phyloP scores from a whole-genome alignment of 1,140 invertebrate genomes.

The Chionoecetes opilio region DNA sequence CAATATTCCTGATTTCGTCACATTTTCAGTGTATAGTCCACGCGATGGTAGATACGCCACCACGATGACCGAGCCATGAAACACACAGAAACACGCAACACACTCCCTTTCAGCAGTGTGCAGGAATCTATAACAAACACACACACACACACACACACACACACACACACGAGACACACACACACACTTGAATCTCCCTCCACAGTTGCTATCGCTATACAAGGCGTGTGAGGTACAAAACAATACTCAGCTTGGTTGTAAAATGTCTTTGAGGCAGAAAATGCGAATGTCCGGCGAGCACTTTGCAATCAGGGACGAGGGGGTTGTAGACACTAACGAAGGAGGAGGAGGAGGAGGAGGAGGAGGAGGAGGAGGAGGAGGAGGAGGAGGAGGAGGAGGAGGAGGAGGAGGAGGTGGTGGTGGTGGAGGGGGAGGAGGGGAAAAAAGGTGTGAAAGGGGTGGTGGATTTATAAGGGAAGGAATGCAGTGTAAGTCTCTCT shows the following conservation, averaged over 20 bases:
- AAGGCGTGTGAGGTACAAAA: not conserved
- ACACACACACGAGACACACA: not conserved
- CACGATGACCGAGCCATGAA: no score
- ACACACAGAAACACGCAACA: no score
- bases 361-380: not conserved
- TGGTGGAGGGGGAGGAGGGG: constrained; percentile 10
- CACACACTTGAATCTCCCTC: not conserved
- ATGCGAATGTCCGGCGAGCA: not conserved
- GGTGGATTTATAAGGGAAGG: no score
- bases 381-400: not conserved
- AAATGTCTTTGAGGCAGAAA: not conserved
- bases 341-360: not conserved
- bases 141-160: not conserved
- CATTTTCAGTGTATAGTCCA: no score
- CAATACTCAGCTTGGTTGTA: not conserved
- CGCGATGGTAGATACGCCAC: no score
- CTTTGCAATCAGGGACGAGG: not conserved
- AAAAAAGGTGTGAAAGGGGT: not conserved
- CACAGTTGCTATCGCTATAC: not conserved
- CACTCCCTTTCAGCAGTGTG: no score
- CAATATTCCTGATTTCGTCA: not conserved
- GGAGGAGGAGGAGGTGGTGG: constrained; percentile 13
- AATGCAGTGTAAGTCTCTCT: no score
- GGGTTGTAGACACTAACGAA: not conserved
- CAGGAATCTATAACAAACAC: not conserved